Evolutionary conservation across 2,113 vertebrate species (phyloP).

Genomic region (Axis porcinus): DNA sequence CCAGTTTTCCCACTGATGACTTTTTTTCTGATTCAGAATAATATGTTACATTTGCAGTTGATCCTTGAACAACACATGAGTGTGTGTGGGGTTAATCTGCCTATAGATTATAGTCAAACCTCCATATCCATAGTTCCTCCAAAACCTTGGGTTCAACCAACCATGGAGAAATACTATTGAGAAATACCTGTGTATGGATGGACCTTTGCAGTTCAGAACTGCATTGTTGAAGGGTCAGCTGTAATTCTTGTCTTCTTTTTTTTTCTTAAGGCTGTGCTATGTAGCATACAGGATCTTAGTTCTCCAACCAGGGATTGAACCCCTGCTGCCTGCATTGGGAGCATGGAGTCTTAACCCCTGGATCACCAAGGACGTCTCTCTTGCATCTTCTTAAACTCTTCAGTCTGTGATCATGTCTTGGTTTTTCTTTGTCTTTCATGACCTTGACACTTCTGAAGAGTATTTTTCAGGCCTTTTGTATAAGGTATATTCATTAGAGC

Average conservation of each 20-base stretch:
- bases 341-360: neutral
- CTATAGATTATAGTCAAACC: neutral
- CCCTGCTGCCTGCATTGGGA: neutral
- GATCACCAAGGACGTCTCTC: neutral
- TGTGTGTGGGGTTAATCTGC: neutral
- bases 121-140: neutral
- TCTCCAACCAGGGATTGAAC: neutral
- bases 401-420: neutral
- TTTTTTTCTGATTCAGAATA: neutral
- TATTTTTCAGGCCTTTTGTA: neutral
- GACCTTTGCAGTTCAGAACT: neutral
- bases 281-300: neutral
- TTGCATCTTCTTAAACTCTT: neutral
- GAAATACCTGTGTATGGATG: neutral
- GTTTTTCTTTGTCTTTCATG: neutral
- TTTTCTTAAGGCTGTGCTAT: neutral
- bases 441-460: neutral
- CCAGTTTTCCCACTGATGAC: neutral
- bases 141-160: neutral
- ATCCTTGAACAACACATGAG: neutral
- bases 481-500: neutral
- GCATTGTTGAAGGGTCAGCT: neutral
- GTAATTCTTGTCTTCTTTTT: neutral
- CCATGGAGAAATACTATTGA: neutral
- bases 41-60: neutral